These are phyloP conservation scores for Cassiopea andromeda DNA, from an alignment of 30 jellyfish, hydroid and myxozoan species.

Conservation along the genomic window DNA sequence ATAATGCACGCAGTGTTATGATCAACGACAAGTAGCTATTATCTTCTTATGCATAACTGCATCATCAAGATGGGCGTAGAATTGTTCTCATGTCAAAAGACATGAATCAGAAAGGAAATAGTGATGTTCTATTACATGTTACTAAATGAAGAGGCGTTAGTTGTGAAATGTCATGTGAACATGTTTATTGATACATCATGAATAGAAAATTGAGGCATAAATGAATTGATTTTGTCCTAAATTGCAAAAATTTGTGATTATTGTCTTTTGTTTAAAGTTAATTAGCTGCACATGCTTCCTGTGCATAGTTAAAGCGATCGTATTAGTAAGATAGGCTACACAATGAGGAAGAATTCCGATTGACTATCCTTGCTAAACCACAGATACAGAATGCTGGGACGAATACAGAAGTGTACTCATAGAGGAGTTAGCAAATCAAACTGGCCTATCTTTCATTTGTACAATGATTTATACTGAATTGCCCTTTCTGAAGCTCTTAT, in stretches of 20 bases:
- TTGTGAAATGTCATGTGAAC: conserved; percentile 24
- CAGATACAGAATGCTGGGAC: too few relatives aligned
- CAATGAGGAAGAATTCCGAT: too few relatives aligned
- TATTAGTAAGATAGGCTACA: background rate
- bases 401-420: too few relatives aligned
- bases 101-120: conserved; percentile 21
- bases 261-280: background rate
- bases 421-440: too few relatives aligned
- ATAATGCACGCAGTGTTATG: conserved; percentile 62
- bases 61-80: conserved; percentile 50
- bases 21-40: conserved; percentile 46
- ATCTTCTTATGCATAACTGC: conserved; percentile 42
- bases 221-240: background rate
- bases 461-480: too few relatives aligned
- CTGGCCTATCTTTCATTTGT: too few relatives aligned
- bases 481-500: too few relatives aligned
- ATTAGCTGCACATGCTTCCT: background rate
- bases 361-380: too few relatives aligned
- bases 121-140: conserved; percentile 19
- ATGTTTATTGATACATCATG: conserved; percentile 21
- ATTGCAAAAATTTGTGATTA: background rate
- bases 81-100: conserved; percentile 54
- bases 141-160: conserved; percentile 55
- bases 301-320: background rate
- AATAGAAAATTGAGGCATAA: background rate